These are phyloP conservation scores for Clostera curtula DNA, from an alignment of 2,888 invertebrate species.

Conservation along the genomic window DNA sequence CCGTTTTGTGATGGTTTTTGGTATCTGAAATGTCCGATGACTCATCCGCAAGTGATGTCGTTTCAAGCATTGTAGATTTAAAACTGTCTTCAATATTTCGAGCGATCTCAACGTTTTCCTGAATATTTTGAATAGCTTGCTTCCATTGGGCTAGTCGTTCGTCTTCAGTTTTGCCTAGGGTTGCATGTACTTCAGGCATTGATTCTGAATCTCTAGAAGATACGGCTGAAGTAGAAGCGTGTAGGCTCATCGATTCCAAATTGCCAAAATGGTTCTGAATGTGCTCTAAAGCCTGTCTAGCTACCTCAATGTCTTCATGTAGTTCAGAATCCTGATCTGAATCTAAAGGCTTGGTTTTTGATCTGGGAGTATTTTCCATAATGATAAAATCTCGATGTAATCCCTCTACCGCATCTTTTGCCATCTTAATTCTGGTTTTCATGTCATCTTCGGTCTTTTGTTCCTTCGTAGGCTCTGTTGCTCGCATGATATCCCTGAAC, in stretches of 20 bases:
- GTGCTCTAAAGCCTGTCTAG: conserved; percentile 46
- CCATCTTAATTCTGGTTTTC: conserved; percentile 51
- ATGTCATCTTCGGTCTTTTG: conserved; percentile 39
- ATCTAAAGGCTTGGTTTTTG: conserved; percentile 21
- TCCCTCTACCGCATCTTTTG: conserved; percentile 57
- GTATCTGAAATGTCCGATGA: conserved; percentile 7
- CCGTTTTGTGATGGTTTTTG: conserved; percentile 8
- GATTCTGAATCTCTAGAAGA: conserved; percentile 29
- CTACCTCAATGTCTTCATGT: conserved; percentile 49
- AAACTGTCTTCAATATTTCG: conserved; percentile 56
- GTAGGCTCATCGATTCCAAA: conserved; percentile 38
- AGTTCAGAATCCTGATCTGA: conserved; percentile 35
- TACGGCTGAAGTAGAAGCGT: conserved; percentile 21
- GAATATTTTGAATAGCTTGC: conserved; percentile 42
- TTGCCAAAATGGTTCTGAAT: conserved; percentile 44
- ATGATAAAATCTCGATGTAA: conserved; percentile 45
- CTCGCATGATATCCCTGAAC: conserved; percentile 23
- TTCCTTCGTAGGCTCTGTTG: conserved; percentile 22
- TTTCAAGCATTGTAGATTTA: conserved; percentile 19
- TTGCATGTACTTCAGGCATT: conserved; percentile 22
- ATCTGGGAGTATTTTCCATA: conserved; percentile 32
- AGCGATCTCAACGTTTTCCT: conserved; percentile 44
- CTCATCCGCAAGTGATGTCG: conserved; percentile 10
- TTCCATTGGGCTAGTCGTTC: conserved; percentile 54
- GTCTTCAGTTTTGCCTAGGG: conserved; percentile 34